Percentiles rank a stretch among this genome's conserved stretches.
Evolutionary conservation across 2,113 vertebrate genomes (phyloP).

Genomic region (Rhinopithecus roxellana): DNA sequence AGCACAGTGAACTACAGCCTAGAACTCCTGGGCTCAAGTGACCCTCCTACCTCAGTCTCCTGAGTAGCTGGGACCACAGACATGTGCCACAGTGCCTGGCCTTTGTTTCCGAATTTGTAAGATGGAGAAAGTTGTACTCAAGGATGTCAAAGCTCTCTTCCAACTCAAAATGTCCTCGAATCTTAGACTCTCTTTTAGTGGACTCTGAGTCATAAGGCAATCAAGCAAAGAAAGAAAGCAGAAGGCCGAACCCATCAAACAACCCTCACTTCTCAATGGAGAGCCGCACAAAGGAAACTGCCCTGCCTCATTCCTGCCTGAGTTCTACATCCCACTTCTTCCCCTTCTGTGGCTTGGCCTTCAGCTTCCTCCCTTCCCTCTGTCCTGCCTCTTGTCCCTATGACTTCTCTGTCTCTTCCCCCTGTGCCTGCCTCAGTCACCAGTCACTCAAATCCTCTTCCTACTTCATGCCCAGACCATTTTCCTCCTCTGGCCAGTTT

Average conservation of each 20-base stretch:
- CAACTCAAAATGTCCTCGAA: not conserved
- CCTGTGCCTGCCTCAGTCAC: not conserved
- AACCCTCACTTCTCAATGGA: not conserved
- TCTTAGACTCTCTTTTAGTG: not conserved
- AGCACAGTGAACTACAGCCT: too few relatives aligned
- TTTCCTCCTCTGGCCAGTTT: not conserved
- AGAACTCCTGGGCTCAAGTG: too few relatives aligned
- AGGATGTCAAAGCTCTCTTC: not conserved
- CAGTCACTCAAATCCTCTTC: not conserved
- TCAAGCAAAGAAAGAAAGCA: not conserved
- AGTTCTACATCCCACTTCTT: not conserved
- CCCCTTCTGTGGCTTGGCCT: not conserved
- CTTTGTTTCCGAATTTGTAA: not conserved
- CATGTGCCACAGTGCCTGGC: too few relatives aligned
- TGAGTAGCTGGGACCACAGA: too few relatives aligned
- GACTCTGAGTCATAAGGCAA: slow-evolving; percentile 38
- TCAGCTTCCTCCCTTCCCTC: not conserved
- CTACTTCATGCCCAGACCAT: not conserved
- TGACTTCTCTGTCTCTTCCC: not conserved
- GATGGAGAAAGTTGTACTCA: not conserved
- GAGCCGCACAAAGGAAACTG: not conserved
- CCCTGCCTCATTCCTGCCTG: not conserved
- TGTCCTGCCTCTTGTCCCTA: not conserved
- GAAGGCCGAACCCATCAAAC: not conserved
- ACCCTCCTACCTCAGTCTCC: too few relatives aligned